phyloP scores from a whole-genome alignment of 2,113 vertebrate species.

The Alligator sinensis region DNA sequence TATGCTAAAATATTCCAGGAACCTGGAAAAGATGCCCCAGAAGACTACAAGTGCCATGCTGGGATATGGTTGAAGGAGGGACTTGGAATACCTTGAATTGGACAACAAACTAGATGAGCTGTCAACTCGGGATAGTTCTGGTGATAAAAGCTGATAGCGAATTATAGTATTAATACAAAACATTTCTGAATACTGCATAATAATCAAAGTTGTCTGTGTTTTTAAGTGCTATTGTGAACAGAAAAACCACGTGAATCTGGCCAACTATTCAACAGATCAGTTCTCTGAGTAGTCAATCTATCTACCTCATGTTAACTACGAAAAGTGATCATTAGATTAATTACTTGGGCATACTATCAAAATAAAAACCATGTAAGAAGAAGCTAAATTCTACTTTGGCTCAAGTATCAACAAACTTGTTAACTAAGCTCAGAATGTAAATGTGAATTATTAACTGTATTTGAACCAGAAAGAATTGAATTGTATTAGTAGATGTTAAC shows the following conservation, averaged over 20 bases:
- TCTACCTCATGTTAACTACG: not conserved
- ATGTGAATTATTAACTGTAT: not conserved
- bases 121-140: not conserved
- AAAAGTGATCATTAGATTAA: not conserved
- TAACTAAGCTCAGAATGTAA: not conserved
- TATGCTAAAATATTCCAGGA: not conserved
- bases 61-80: accelerated
- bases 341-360: no score
- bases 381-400: not conserved
- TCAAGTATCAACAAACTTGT: not conserved
- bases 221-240: not conserved
- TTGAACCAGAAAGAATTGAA: not conserved
- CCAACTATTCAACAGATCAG: not conserved
- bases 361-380: no score
- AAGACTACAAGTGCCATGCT: accelerated
- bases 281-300: not conserved
- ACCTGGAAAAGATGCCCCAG: accelerated
- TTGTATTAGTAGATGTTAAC: no score
- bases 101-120: not conserved
- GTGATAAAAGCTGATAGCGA: not conserved
- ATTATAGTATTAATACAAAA: not conserved
- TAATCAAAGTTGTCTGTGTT: not conserved
- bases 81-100: accelerated
- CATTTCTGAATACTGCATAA: not conserved
- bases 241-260: not conserved